phyloP scores from a whole-genome alignment of 2,888 invertebrate genomes.

The Chrysina gloriosa region DNA sequence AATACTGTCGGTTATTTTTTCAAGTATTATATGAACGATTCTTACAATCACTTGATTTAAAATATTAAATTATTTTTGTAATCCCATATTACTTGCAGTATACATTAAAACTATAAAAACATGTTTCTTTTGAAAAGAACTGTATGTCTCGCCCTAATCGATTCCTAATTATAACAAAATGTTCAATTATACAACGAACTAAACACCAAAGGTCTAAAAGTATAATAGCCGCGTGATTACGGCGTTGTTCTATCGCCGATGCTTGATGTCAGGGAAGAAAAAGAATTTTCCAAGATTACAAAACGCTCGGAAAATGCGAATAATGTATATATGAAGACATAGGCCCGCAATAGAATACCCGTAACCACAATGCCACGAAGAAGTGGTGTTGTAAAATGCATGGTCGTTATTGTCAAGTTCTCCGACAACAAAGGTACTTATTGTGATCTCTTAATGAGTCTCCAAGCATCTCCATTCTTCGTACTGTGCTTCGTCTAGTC shows the following conservation, averaged over 20 bases:
- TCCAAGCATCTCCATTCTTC: slow-evolving; percentile 58
- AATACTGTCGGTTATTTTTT: too few species aligned
- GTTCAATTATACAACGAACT: neutral
- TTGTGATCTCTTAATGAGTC: slow-evolving; percentile 63
- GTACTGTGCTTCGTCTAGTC: slow-evolving; percentile 40
- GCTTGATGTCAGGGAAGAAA: neutral
- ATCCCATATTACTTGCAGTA: too few species aligned
- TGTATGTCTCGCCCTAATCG: too few species aligned
- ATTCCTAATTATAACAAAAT: neutral
- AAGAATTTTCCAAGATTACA: slow-evolving; percentile 26
- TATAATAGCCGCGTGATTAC: slow-evolving; percentile 16
- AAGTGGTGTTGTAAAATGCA: slow-evolving; percentile 60
- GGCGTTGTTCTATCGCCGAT: neutral
- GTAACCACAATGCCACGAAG: slow-evolving; percentile 53
- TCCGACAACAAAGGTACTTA: slow-evolving; percentile 59
- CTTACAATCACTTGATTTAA: too few species aligned
- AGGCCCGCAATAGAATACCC: slow-evolving; percentile 10
- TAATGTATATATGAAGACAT: slow-evolving; percentile 27
- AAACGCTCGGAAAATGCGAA: slow-evolving; percentile 31
- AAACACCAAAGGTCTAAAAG: neutral
- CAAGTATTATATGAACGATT: too few species aligned
- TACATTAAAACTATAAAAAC: too few species aligned
- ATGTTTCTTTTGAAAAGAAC: too few species aligned
- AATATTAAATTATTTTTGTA: too few species aligned
- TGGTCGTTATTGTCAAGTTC: slow-evolving; percentile 58